Conservation (phyloP, 2,888 invertebrate genomes). For the Megaustenia siamemsis region DNA sequence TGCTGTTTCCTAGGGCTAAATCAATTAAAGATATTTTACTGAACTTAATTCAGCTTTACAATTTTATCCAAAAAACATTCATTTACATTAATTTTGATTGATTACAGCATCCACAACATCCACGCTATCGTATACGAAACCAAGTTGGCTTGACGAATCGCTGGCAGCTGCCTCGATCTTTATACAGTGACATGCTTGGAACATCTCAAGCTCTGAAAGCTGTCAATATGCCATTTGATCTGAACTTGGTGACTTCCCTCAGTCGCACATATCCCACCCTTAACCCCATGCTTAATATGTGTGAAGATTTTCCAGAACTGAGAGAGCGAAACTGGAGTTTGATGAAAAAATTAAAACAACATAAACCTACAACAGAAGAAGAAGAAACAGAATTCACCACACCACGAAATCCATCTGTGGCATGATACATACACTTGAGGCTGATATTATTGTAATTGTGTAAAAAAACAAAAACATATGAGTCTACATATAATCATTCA, state of each 20-base stretch:
- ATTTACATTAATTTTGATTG: neutral
- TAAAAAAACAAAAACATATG: too few species aligned
- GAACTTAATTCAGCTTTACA: too few species aligned
- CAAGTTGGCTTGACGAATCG: constrained; percentile 77
- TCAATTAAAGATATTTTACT: too few species aligned
- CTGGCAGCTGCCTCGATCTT: constrained; percentile 77
- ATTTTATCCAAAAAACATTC: neutral
- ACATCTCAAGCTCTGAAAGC: constrained; percentile 76
- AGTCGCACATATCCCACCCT: constrained; percentile 64
- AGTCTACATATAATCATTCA: too few species aligned
- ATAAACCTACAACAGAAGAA: constrained; percentile 6
- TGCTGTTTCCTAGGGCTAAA: too few species aligned
- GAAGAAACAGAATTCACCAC: constrained; percentile 23
- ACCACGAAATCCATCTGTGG: too few species aligned
- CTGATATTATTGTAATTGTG: too few species aligned
- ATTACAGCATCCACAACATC: constrained; percentile 85
- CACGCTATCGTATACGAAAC: constrained; percentile 71
- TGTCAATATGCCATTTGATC: constrained; percentile 69
- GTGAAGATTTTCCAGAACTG: constrained; percentile 13
- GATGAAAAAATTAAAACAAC: neutral
- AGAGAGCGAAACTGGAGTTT: constrained; percentile 48
- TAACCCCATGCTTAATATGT: constrained; percentile 30
- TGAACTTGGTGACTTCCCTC: constrained; percentile 71
- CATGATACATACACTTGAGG: too few species aligned
- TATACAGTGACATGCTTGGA: constrained; percentile 78